These are phyloP conservation scores for Hiodon alosoides DNA, from an alignment of 2,113 vertebrate genomes.

Conservation along the genomic window DNA sequence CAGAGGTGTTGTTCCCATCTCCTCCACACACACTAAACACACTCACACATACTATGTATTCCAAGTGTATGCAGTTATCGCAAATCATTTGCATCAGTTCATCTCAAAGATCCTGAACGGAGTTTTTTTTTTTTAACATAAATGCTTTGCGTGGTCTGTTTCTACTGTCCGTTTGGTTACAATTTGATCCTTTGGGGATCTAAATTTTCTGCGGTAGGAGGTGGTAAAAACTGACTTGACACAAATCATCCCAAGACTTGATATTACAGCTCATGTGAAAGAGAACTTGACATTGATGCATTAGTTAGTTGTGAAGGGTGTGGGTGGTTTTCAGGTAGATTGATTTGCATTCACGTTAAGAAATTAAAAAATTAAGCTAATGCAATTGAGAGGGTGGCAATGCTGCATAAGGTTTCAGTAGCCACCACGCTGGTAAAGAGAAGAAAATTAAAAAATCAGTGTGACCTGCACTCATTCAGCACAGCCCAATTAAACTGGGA, in stretches of 20 bases:
- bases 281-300: background rate
- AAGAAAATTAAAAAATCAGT: too few relatives aligned
- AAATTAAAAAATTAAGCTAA: conserved; percentile 31
- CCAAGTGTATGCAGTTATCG: too few relatives aligned
- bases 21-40: conserved; percentile 22
- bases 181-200: conserved; percentile 4
- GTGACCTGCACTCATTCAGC: conserved; percentile 12
- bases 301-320: conserved; percentile 10
- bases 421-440: conserved; percentile 19
- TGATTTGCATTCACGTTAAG: conserved; percentile 25
- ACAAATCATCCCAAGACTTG: background rate
- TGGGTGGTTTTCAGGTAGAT: conserved; percentile 13
- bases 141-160: conserved; percentile 9
- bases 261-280: conserved; percentile 2
- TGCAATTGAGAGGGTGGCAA: conserved; percentile 6
- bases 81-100: background rate
- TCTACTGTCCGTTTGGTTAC: background rate
- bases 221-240: background rate
- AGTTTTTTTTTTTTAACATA: background rate
- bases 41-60: conserved; percentile 24
- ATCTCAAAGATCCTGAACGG: background rate
- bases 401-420: background rate
- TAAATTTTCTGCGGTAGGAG: conserved; percentile 4
- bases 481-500: conserved; percentile 26
- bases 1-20: conserved; percentile 3